Conservation (phyloP, 1,140 invertebrate genomes). For the Leucophenga varia region DNA sequence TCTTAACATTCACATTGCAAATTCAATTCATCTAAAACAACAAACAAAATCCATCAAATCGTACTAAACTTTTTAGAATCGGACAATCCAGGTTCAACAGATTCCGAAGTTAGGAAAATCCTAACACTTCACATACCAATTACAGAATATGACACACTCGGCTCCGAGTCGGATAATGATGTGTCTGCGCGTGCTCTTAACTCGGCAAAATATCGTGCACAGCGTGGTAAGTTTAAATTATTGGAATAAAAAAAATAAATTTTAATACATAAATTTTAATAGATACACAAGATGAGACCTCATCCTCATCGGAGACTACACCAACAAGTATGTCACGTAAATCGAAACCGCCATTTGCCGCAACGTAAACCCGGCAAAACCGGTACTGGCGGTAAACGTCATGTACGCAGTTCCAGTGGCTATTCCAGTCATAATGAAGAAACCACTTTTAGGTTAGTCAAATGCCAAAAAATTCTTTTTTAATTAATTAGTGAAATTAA, state of each 20-base stretch:
- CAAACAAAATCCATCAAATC: conserved; percentile 50
- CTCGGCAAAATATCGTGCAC: conserved; percentile 62
- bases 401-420: conserved; percentile 72
- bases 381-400: conserved; percentile 59
- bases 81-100: conserved; percentile 82
- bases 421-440: conserved; percentile 79
- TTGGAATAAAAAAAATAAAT: conserved; percentile 1
- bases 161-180: conserved; percentile 73
- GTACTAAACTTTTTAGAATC: conserved; percentile 70
- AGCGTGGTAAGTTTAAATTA: conserved; percentile 56
- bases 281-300: conserved; percentile 68
- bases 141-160: conserved; percentile 81
- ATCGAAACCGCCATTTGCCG: conserved; percentile 64
- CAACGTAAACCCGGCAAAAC: conserved; percentile 64
- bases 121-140: conserved; percentile 83
- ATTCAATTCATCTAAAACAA: conserved; percentile 25
- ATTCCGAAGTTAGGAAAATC: conserved; percentile 86
- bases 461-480: not conserved
- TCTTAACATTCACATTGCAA: conserved; percentile 25
- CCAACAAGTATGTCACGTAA: conserved; percentile 67
- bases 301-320: conserved; percentile 71
- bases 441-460: conserved; percentile 72
- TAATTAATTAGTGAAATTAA: conserved; percentile 42
- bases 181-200: conserved; percentile 61
- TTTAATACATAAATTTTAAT: not conserved